These are phyloP conservation scores for Psilanteris sp. DNA, from an alignment of 1,140 invertebrate genomes.

Conservation along the genomic window DNA sequence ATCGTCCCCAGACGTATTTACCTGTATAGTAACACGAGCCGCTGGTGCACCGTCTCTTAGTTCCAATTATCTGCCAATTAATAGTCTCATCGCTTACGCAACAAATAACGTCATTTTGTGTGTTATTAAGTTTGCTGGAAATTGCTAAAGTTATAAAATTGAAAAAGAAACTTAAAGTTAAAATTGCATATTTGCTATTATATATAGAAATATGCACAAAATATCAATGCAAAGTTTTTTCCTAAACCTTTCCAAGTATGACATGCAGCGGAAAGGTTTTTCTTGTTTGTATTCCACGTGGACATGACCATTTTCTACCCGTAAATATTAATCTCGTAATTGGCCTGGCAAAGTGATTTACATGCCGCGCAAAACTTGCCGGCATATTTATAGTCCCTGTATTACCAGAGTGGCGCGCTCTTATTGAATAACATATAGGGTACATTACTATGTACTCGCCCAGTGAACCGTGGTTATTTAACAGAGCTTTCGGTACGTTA, in stretches of 20 bases:
- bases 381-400: constrained; percentile 69
- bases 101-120: constrained; percentile 36
- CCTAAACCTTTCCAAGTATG: neutral
- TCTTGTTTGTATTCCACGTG: constrained; percentile 55
- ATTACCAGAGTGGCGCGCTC: constrained; percentile 3
- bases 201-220: constrained; percentile 11
- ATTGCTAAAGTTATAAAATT: too few relatives aligned
- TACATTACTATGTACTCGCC: constrained; percentile 32
- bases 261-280: constrained; percentile 41
- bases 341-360: constrained; percentile 73
- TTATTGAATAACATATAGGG: constrained; percentile 54
- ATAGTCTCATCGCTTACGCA: constrained; percentile 68
- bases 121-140: constrained; percentile 43
- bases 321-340: constrained; percentile 78
- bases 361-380: constrained; percentile 66
- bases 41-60: constrained; percentile 42
- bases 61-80: constrained; percentile 68
- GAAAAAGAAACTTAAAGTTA: too few relatives aligned
- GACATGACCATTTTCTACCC: constrained; percentile 49
- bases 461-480: constrained; percentile 26
- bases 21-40: constrained; percentile 30
- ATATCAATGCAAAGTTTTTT: neutral
- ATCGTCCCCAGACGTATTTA: constrained; percentile 42
- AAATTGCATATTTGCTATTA: constrained; percentile 3
- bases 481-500: constrained; percentile 15